phyloP scores from a whole-genome alignment of 2,888 invertebrate genomes.

The Amphiduros pacificus region DNA sequence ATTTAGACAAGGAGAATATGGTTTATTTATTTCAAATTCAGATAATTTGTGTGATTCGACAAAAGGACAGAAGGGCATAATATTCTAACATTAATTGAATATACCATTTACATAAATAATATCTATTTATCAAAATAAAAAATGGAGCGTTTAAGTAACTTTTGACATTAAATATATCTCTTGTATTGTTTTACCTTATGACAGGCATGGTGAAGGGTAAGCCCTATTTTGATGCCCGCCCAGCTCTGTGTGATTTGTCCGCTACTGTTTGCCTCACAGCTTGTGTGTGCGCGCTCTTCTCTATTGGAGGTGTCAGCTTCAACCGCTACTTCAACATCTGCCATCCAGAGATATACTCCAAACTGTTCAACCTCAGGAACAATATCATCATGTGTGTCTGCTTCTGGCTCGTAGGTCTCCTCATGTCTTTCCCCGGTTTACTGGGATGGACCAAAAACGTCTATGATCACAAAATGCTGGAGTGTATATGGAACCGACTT shows the following conservation, averaged over 20 bases:
- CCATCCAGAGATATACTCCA: slow-evolving; percentile 29
- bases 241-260: slow-evolving; percentile 26
- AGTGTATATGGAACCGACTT: slow-evolving; percentile 44
- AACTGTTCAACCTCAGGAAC: slow-evolving; percentile 32
- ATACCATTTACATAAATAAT: too few relatives aligned
- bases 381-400: slow-evolving; percentile 32
- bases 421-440: slow-evolving; percentile 34
- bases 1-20: too few relatives aligned
- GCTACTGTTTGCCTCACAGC: slow-evolving; percentile 28
- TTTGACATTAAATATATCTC: too few relatives aligned
- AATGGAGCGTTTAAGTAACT: too few relatives aligned
- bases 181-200: too few relatives aligned
- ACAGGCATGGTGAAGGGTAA: slow-evolving; percentile 21
- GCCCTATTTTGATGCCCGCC: slow-evolving; percentile 20
- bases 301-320: slow-evolving; percentile 30
- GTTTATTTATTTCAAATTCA: too few relatives aligned
- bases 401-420: slow-evolving; percentile 34
- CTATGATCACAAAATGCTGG: slow-evolving; percentile 38
- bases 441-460: slow-evolving; percentile 37
- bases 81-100: too few relatives aligned
- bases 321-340: slow-evolving; percentile 29
- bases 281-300: slow-evolving; percentile 29
- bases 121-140: too few relatives aligned
- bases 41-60: too few relatives aligned
- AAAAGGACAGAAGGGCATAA: too few relatives aligned